Base-by-base conservation (phyloP, 2,797 vertebrate species). In the Todus mexicanus region DNA sequence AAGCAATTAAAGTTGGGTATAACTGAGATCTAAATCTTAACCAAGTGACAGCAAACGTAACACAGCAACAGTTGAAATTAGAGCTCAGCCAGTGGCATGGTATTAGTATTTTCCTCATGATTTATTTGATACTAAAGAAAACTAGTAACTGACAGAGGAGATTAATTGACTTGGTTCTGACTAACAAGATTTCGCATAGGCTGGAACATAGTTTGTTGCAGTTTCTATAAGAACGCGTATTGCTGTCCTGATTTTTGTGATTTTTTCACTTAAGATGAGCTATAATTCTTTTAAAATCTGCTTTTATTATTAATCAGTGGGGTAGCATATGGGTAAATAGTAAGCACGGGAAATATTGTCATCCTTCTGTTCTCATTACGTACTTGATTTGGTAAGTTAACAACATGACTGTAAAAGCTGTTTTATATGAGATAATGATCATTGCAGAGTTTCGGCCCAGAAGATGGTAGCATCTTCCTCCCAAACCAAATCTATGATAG, bases 121-220 rank as follows among this genome's bases (percentile, higher is more conserved):
- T 93, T 84, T 84, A 94, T 71, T 86, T 59, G 59, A 75, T 88
- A 45, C 35, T n/a, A 81, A 80, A 84, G 90, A 56, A 93, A 89
- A 89, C 50, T 37, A 84, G 37, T 57, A 92, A 60, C 68, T 81
- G 70, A 22, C 54, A 71, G 51, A 77, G 26, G 53, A 77, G 80
- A 76, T 45, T 12, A 1, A 5, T 38, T 90, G n/a, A 69, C 42
- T 90, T 76, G 19, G 38, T 82, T 92, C 53, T 29, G 53, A 57
- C 51, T 79, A 74, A 60, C 68, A 77, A 64, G 72, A 61, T 71
- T 93, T 82, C 64, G 50, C 26, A 16, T 57, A 26, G 20, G 25
- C 71, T 87, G 42, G 50, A 77, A 87, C 33, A 33, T 15, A 33
- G 15, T 75, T 78, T n/a, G 7, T 74, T 79, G 31, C 64, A 50